Evolutionary conservation across 2,113 vertebrate genomes (phyloP).

Genomic region (Monopterus albus): DNA sequence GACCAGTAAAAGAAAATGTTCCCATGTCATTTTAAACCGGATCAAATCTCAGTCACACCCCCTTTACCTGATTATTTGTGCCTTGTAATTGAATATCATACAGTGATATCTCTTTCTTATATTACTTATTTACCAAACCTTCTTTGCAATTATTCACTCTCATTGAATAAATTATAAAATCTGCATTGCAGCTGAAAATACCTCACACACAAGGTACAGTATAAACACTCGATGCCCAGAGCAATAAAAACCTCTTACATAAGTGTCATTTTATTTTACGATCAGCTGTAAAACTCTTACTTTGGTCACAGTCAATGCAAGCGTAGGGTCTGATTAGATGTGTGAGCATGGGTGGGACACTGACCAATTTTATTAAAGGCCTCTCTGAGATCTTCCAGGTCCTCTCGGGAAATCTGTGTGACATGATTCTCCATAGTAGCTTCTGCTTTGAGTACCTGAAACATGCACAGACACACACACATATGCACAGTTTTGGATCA

Average conservation of each 20-base stretch:
- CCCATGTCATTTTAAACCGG: too few species aligned
- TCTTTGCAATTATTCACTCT: constrained; percentile 5
- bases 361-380: constrained; percentile 95
- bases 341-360: constrained; percentile 28
- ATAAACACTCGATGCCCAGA: background rate
- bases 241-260: constrained; percentile 45
- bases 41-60: too few species aligned
- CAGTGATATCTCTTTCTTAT: background rate
- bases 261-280: constrained; percentile 52
- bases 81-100: background rate
- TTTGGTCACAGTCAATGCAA: background rate
- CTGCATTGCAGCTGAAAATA: background rate
- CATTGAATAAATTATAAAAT: constrained; percentile 20
- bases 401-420: constrained; percentile 92
- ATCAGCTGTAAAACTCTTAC: constrained; percentile 44
- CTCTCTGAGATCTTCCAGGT: constrained; percentile 92
- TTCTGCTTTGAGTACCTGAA: constrained; percentile 27
- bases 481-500: background rate
- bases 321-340: background rate
- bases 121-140: background rate
- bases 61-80: background rate
- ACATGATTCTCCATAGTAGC: constrained; percentile 87
- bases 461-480: constrained; percentile 1
- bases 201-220: constrained; percentile 1
- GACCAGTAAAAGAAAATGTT: too few species aligned